These are phyloP conservation scores for Rafetus swinhoei DNA, from an alignment of 2,113 vertebrate genomes.

Conservation along the genomic window DNA sequence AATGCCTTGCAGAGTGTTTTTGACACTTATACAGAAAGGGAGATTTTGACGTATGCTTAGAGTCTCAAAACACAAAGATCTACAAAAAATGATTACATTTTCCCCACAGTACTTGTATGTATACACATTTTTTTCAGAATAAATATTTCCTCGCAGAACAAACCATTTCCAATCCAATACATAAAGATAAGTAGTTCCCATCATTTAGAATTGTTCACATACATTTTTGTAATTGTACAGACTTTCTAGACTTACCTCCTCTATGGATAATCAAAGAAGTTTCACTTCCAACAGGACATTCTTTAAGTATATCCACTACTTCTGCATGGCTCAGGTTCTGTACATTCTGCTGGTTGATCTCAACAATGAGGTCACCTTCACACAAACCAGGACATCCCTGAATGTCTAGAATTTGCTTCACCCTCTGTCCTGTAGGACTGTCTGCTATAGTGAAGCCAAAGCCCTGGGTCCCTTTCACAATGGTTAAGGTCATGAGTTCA, in stretches of 20 bases:
- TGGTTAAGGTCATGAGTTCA: conserved; percentile 95
- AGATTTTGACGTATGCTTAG: conserved; percentile 16
- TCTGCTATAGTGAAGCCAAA: conserved; percentile 99
- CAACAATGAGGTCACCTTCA: conserved; percentile 97
- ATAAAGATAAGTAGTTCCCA: conserved; percentile 54
- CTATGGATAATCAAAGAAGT: conserved; percentile 94
- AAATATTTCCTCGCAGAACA: conserved; percentile 37
- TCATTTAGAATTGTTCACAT: conserved; percentile 69
- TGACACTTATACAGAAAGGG: conserved; percentile 8
- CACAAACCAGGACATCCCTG: conserved; percentile 96
- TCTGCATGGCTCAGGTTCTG: conserved; percentile 94
- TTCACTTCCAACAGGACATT: conserved; percentile 92
- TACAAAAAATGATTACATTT: conserved; percentile 42
- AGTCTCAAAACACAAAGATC: conserved; percentile 28
- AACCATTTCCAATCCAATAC: conserved; percentile 46
- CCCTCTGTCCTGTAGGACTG: conserved; percentile 93
- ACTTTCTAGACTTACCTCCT: conserved; percentile 86
- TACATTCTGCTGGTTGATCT: conserved; percentile 97
- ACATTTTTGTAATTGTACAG: conserved; percentile 68
- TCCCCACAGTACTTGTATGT: conserved; percentile 30
- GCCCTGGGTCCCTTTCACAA: conserved; percentile 97
- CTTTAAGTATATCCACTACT: conserved; percentile 99
- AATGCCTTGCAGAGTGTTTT: neutral
- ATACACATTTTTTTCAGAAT: conserved; percentile 48
- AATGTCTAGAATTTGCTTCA: conserved; percentile 97